phyloP scores from a whole-genome alignment of 53 echinoderm and acorn worm genomes.

The Antedon mediterranea region DNA sequence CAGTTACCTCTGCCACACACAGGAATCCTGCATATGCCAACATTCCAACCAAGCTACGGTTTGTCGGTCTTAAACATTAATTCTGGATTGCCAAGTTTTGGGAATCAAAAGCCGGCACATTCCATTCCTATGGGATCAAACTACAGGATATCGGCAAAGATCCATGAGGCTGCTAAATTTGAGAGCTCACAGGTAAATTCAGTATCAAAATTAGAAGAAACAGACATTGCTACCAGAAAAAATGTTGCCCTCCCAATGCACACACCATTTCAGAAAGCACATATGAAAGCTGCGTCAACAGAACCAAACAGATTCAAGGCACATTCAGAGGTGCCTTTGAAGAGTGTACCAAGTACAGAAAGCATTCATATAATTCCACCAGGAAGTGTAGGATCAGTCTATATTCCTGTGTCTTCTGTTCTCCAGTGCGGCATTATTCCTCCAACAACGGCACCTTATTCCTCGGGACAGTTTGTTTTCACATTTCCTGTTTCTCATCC shows the following conservation, averaged over 20 bases:
- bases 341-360: neutral
- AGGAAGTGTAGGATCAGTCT: neutral
- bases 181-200: neutral
- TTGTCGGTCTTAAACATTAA: slow-evolving; percentile 5
- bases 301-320: neutral
- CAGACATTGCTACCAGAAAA: neutral
- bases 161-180: neutral
- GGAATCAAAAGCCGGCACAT: neutral
- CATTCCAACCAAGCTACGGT: slow-evolving; percentile 12
- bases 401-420: neutral
- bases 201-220: neutral
- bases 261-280: too few relatives aligned
- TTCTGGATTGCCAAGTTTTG: neutral
- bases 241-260: neutral
- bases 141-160: neutral
- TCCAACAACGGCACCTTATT: neutral
- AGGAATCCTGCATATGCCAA: neutral
- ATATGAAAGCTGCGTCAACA: neutral
- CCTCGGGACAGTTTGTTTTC: neutral
- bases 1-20: slow-evolving; percentile 27
- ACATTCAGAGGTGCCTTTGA: neutral
- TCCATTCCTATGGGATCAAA: neutral
- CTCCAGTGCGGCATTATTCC: neutral
- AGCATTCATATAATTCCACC: neutral
- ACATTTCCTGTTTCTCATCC: neutral